Conservation (phyloP, 2,113 vertebrate species). For the Hydropotes inermis region DNA sequence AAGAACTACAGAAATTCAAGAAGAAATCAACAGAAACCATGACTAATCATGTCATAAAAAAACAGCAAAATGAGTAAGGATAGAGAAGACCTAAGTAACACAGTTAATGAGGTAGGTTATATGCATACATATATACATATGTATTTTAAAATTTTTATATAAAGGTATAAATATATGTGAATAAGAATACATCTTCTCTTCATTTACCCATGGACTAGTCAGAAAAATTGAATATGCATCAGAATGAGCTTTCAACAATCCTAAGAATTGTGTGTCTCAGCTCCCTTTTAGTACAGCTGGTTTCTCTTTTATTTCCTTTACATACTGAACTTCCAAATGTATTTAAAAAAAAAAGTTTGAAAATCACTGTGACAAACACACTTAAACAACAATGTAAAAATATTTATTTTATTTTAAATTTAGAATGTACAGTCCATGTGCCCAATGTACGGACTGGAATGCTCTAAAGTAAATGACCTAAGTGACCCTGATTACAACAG, state of each 20-base stretch:
- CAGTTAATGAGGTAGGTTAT: neutral
- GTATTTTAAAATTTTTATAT: neutral
- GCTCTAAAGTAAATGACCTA: neutral
- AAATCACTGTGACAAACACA: neutral
- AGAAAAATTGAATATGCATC: neutral
- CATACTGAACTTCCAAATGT: neutral
- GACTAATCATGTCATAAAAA: neutral
- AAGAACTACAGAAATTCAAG: conserved; percentile 4
- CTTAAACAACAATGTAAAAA: neutral
- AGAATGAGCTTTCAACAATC: neutral
- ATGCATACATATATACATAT: neutral
- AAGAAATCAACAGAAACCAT: neutral
- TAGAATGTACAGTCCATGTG: neutral
- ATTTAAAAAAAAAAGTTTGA: neutral
- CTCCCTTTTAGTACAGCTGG: neutral
- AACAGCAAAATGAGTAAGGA: neutral
- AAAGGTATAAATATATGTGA: neutral
- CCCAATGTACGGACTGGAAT: neutral
- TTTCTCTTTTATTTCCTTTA: neutral
- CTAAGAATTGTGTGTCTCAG: neutral
- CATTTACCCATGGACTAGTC: neutral
- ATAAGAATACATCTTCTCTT: neutral
- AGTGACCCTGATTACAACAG: neutral
- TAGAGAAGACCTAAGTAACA: neutral
- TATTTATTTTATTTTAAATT: neutral